A percentile compares a stretch with the other conserved stretches of the same genome.
Evolutionary conservation across 2,888 invertebrate species (phyloP).

Genomic region (Chrysotoxum bicinctum): DNA sequence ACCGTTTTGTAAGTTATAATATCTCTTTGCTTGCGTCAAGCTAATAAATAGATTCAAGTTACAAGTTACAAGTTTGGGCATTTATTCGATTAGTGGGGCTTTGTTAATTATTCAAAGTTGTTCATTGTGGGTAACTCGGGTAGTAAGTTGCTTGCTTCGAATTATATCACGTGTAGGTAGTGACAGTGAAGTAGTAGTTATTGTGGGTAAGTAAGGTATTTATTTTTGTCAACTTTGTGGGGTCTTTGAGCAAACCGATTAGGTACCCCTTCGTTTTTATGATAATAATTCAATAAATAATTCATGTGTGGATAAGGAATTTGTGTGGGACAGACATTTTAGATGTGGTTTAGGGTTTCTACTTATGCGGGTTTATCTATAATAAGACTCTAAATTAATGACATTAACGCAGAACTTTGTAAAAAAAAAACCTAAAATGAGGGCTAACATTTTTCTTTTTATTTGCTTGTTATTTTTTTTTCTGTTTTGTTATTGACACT

Average conservation of each 20-base stretch:
- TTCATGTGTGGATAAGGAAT: neutral
- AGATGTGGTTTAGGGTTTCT: neutral
- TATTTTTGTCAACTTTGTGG: neutral
- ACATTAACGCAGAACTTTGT: neutral
- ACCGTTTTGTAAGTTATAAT: conserved; percentile 5
- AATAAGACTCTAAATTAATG: neutral
- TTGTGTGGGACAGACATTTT: neutral
- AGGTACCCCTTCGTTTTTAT: conserved; percentile 3
- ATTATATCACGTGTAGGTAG: conserved; percentile 12
- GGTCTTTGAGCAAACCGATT: neutral
- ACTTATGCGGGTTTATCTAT: neutral
- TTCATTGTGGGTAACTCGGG: neutral
- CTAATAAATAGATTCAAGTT: conserved; percentile 1
- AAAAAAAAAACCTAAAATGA: neutral
- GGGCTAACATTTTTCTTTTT: neutral
- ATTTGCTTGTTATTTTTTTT: neutral
- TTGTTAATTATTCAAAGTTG: conserved; percentile 21
- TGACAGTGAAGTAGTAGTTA: neutral
- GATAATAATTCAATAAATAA: conserved; percentile 11
- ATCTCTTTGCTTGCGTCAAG: conserved; percentile 11
- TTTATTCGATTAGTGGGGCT: conserved; percentile 15
- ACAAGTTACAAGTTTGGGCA: conserved; percentile 22
- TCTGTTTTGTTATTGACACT: neutral
- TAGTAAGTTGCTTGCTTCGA: neutral
- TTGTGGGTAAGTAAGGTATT: neutral